Base-by-base conservation (phyloP, 2,113 vertebrate genomes). In the Tyto alba region DNA sequence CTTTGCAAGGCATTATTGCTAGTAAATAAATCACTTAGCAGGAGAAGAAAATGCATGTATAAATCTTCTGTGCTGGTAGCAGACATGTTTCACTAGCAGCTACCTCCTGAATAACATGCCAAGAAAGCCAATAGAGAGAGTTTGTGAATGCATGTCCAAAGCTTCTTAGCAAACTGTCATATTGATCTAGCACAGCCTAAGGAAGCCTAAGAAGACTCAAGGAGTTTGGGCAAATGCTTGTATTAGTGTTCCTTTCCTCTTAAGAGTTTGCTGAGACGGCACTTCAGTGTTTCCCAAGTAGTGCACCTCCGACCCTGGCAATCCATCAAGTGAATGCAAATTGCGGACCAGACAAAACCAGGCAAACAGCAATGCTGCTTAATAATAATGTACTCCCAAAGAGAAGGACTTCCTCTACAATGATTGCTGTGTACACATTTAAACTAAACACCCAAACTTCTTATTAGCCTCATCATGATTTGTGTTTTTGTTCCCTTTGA, bases 261-360 rank as follows among this genome's bases (percentile, higher is more conserved):
- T 97, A 97, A 98, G 98, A 98, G 98, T 97, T 97, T 98, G 97
- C 98, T 96, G 97, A 98, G 98, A 97, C 96, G 96, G 97, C 98
- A 98, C 98, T 98, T 98, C 97, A 98, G 97, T 93, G 97, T 96
- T 98, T 98, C 98, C 98, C 97, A 94, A 98, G 98, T 96, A 97
- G 97, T 96, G 97, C 97, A 98, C 98, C 98, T 98, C 98, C 98
- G 98, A 99, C 98, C 98, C 97, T 96, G 96, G 97, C 98, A 97
- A 98, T 98, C 98, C 98, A 98, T 98, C 98, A 98, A 98, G 97
- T 96, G 97, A 96, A 98, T 98, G 97, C 98, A 98, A 98, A 98
- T 97, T 94, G 97, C 36, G 95, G 97, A 94, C 96, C 85, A 97
- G 98, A 98, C 98, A 99, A 98, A 98, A 98, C 97, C 98, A 97